Conservation (phyloP, 2,888 invertebrate genomes). For the Muscina levida region DNA sequence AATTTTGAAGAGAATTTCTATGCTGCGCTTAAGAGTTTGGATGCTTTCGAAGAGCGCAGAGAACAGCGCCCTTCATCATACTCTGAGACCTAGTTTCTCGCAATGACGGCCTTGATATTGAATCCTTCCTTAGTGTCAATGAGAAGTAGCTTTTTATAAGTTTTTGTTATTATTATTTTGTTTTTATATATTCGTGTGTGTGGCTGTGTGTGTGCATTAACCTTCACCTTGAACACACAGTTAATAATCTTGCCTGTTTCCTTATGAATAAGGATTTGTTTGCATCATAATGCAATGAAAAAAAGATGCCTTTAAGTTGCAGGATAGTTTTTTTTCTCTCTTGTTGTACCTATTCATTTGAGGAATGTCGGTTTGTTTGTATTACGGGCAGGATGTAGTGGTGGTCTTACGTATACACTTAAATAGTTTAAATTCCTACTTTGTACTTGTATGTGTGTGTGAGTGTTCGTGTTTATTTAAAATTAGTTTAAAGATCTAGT, state of each 20-base stretch:
- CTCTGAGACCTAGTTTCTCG: conserved; percentile 52
- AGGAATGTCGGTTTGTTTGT: neutral
- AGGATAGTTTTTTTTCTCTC: neutral
- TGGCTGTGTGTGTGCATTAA: conserved; percentile 49
- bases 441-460: no score
- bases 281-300: neutral
- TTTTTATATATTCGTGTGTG: neutral
- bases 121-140: conserved; percentile 59
- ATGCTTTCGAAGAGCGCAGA: neutral
- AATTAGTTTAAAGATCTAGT: no score
- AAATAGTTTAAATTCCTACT: no score
- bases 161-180: conserved; percentile 22
- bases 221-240: conserved; percentile 62
- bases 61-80: neutral
- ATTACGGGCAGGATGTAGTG: neutral
- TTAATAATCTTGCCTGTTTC: conserved; percentile 50
- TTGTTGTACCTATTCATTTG: neutral
- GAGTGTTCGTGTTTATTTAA: no score
- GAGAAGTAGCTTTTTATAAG: conserved; percentile 41
- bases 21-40: neutral
- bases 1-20: neutral
- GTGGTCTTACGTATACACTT: no score
- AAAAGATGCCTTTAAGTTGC: neutral
- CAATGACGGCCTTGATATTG: conserved; percentile 62
- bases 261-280: conserved; percentile 30